Percentiles rank a stretch among this genome's conserved stretches.
Evolutionary conservation across 92 coral and sea anemone genomes (phyloP).

Genomic region (Paragorgia papillata): DNA sequence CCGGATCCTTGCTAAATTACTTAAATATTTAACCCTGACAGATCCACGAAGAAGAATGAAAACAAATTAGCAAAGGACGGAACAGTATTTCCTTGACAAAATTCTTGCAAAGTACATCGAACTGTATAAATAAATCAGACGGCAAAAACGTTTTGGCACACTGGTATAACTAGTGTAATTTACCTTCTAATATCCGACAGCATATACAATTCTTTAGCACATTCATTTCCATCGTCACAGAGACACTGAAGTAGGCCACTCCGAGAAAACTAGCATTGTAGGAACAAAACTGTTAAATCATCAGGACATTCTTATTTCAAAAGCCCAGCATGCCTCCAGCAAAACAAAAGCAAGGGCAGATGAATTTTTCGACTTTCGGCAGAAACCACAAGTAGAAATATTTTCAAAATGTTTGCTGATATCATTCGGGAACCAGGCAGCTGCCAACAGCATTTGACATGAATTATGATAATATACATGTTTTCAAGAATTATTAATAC

Average conservation of each 20-base stretch:
- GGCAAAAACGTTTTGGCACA: not conserved
- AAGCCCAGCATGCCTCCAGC: constrained; percentile 9
- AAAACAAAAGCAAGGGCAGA: constrained; percentile 18
- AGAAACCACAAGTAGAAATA: constrained; percentile 31
- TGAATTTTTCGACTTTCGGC: not conserved
- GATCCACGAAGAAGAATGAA: no score
- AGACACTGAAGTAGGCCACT: not conserved
- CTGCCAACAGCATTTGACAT: not conserved
- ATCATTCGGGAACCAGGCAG: not conserved
- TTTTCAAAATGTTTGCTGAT: constrained; percentile 26
- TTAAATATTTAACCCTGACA: not conserved
- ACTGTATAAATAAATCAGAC: not conserved
- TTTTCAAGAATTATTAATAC: not conserved
- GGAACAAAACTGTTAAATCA: not conserved
- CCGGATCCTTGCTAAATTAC: not conserved
- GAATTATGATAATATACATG: constrained; percentile 27
- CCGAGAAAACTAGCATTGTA: not conserved
- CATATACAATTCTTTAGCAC: not conserved
- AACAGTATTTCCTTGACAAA: not conserved
- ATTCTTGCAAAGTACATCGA: not conserved
- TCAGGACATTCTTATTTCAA: not conserved
- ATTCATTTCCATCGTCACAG: constrained; percentile 23
- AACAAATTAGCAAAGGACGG: not conserved
- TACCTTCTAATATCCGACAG: constrained; percentile 1
- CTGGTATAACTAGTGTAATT: no score